Conservation (phyloP, 1,140 invertebrate genomes). For the Piezodorus guildinii region DNA sequence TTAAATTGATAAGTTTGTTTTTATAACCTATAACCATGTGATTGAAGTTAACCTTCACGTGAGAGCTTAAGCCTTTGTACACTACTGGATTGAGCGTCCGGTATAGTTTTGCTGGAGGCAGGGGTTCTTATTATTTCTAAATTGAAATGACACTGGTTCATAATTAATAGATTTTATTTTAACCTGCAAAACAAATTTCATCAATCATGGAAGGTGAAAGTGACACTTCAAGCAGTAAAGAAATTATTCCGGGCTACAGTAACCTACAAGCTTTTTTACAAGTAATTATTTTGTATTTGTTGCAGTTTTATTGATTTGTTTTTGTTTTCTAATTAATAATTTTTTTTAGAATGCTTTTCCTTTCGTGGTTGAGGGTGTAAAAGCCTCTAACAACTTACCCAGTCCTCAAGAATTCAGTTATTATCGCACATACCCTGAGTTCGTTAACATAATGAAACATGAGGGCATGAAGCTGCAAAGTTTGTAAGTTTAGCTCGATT, state of each 20-base stretch:
- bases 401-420: constrained; percentile 52
- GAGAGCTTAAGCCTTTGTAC: too few relatives aligned
- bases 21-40: too few relatives aligned
- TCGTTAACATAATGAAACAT: constrained; percentile 45
- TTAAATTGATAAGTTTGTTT: too few relatives aligned
- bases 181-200: too few relatives aligned
- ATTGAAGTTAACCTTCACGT: too few relatives aligned
- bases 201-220: too few relatives aligned
- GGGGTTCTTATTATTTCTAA: too few relatives aligned
- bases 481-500: constrained; percentile 35
- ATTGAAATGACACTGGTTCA: too few relatives aligned
- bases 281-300: neutral
- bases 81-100: too few relatives aligned
- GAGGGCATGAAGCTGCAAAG: constrained; percentile 43
- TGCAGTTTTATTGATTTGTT: neutral
- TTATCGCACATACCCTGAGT: constrained; percentile 56
- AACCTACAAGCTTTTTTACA: constrained; percentile 1
- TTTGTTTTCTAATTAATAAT: neutral
- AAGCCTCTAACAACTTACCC: constrained; percentile 54
- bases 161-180: too few relatives aligned
- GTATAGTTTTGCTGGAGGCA: too few relatives aligned
- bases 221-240: neutral
- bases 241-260: neutral
- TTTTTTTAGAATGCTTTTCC: constrained; percentile 41
- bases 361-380: constrained; percentile 48